Evolutionary conservation across 2,797 vertebrate genomes (phyloP).

Genomic region (Hyperoplus lanceolatus): DNA sequence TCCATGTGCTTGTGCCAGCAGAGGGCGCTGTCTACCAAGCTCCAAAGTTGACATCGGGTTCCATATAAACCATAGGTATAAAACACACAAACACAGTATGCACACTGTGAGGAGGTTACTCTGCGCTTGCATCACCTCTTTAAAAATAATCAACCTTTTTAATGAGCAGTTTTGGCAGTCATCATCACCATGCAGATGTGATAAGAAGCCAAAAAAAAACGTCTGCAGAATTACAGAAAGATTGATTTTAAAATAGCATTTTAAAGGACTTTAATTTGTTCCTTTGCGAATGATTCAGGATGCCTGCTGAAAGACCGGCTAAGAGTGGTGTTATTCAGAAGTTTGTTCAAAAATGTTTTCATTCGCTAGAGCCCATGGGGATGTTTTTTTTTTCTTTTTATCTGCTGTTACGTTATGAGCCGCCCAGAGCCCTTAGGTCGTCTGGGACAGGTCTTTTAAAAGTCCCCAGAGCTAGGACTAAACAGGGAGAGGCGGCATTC

Average conservation of each 20-base stretch:
- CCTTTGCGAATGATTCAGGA: slow-evolving; percentile 41
- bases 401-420: no score
- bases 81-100: not conserved
- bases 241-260: slow-evolving; percentile 48
- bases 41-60: not conserved
- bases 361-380: slow-evolving; percentile 37
- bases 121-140: slow-evolving; percentile 76
- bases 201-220: slow-evolving; percentile 56
- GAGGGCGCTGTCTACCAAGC: slow-evolving; percentile 61
- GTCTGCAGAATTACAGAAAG: slow-evolving; percentile 47
- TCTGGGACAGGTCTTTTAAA: no score
- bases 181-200: slow-evolving; percentile 62
- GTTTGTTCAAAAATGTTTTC: slow-evolving; percentile 62
- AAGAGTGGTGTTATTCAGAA: slow-evolving; percentile 53
- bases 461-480: no score
- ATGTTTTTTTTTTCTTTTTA: slow-evolving; percentile 37
- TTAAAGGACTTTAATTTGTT: slow-evolving; percentile 36
- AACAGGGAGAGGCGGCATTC: no score
- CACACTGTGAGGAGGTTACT: slow-evolving; percentile 50
- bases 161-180: slow-evolving; percentile 70
- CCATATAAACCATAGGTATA: no score
- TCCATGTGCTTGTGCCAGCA: slow-evolving; percentile 39
- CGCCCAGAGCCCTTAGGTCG: no score
- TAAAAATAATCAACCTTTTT: slow-evolving; percentile 65
- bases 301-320: slow-evolving; percentile 51